Evolutionary conservation across 1,140 invertebrate species (phyloP).

Genomic region (Saccostrea glomerata): DNA sequence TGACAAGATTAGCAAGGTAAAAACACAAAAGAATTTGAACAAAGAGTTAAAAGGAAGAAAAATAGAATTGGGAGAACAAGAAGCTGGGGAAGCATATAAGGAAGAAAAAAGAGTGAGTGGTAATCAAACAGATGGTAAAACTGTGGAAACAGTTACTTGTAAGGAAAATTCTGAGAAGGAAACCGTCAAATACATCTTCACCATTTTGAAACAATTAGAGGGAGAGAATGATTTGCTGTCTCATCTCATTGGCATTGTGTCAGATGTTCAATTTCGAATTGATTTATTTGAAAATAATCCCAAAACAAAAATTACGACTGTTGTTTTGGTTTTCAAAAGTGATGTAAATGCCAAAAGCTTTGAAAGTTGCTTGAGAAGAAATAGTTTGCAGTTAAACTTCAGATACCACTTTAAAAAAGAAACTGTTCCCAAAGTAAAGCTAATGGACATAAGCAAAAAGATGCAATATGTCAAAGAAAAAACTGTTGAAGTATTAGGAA

Average conservation of each 20-base stretch:
- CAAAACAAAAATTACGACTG: not conserved
- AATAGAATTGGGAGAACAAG: not conserved
- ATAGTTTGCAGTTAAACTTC: not conserved
- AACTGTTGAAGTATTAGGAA: not conserved
- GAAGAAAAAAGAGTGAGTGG: not conserved
- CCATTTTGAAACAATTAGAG: not conserved
- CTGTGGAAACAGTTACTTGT: not conserved
- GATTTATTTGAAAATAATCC: not conserved
- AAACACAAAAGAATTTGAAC: not conserved
- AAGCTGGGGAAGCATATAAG: not conserved
- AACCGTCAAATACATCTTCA: not conserved
- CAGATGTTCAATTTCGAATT: not conserved
- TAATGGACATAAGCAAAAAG: not conserved
- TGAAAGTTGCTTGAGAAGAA: not conserved
- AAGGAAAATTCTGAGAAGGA: not conserved
- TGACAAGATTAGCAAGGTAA: not conserved
- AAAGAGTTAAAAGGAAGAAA: not conserved
- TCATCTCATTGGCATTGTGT: not conserved
- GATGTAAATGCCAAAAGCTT: not conserved
- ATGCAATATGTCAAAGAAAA: not conserved
- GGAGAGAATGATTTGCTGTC: not conserved
- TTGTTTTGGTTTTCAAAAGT: not conserved
- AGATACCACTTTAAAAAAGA: not conserved
- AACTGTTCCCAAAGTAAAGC: not conserved
- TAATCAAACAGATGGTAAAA: not conserved